Conservation (phyloP, 2,888 invertebrate genomes). For the Trisateles emortualis region DNA sequence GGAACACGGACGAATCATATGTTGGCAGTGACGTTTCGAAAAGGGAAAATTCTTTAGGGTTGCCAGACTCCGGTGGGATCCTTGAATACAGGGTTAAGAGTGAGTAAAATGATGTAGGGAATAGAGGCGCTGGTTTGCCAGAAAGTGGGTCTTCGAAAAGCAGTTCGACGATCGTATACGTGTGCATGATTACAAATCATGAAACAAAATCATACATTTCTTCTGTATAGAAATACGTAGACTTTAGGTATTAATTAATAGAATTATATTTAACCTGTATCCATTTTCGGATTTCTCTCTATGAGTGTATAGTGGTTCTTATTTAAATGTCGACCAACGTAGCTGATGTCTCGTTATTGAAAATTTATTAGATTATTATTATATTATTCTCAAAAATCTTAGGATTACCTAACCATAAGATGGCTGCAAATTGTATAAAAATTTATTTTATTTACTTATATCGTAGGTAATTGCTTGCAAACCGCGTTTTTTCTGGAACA, state of each 20-base stretch:
- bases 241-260: constrained; percentile 82
- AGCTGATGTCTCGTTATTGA: constrained; percentile 85
- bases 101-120: constrained; percentile 60
- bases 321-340: constrained; percentile 86
- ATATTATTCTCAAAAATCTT: constrained; percentile 81
- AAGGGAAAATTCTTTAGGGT: constrained; percentile 54
- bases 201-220: constrained; percentile 78
- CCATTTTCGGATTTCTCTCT: constrained; percentile 86
- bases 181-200: constrained; percentile 84
- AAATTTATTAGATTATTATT: constrained; percentile 86
- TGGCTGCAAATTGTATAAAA: constrained; percentile 85
- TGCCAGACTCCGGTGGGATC: constrained; percentile 57
- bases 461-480: constrained; percentile 79
- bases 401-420: constrained; percentile 83
- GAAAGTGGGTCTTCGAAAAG: constrained; percentile 80
- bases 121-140: constrained; percentile 66
- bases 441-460: constrained; percentile 83
- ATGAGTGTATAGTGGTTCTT: constrained; percentile 87
- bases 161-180: constrained; percentile 85
- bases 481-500: constrained; percentile 70
- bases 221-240: constrained; percentile 84
- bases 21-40: constrained; percentile 57
- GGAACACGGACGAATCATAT: constrained; percentile 52
- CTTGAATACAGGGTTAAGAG: constrained; percentile 77
- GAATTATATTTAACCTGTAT: constrained; percentile 86